phyloP scores from a whole-genome alignment of 23 tunicate genomes.

The Trididemnum miniatum region DNA sequence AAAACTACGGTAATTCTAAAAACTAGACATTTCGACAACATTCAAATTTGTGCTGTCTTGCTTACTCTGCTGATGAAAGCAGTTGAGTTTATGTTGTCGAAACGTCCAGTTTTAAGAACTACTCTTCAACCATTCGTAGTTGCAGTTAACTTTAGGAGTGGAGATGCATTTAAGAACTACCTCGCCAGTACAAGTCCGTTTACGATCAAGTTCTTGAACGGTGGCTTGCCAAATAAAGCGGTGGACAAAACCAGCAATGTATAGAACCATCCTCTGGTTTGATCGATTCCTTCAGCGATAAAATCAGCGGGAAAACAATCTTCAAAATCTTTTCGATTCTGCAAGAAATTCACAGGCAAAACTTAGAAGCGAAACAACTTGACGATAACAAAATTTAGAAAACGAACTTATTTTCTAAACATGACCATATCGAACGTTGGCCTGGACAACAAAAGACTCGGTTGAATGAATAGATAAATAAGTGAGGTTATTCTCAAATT shows the following conservation, averaged over 20 bases:
- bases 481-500: no score
- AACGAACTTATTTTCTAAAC: background rate
- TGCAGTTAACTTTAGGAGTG: no score
- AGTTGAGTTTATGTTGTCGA: no score
- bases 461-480: no score
- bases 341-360: no score
- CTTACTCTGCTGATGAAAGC: no score
- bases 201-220: constrained; percentile 96
- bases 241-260: constrained; percentile 96
- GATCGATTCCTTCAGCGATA: constrained; percentile 99
- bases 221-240: constrained; percentile 80
- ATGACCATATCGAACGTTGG: background rate
- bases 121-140: no score
- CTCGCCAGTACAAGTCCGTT: constrained; percentile 95
- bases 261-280: constrained; percentile 99
- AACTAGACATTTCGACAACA: background rate
- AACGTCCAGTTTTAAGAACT: no score
- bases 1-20: no score
- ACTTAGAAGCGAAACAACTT: background rate
- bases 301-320: constrained; percentile 96
- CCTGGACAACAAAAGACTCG: no score
- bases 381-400: background rate
- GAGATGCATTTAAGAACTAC: constrained; percentile 24
- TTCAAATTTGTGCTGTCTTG: no score
- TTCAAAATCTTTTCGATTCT: constrained; percentile 95